Percentiles rank a stretch among this genome's conserved stretches.
Evolutionary conservation across 2,113 vertebrate genomes (phyloP).

Genomic region (Athene cunicularia): DNA sequence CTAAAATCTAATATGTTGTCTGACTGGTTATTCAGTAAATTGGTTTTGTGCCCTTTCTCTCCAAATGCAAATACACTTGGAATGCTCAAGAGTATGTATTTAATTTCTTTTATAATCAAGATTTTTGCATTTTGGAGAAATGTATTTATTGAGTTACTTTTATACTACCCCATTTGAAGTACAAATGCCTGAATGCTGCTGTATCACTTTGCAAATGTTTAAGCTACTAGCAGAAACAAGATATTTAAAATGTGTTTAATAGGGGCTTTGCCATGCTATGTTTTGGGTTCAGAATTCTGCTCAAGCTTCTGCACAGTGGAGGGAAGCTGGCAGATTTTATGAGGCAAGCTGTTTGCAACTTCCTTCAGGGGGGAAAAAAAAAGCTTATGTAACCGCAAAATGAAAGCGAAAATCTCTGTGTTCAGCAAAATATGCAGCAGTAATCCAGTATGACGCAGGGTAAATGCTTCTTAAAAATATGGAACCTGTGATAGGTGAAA

Average conservation of each 20-base stretch:
- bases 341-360: slow-evolving; percentile 16
- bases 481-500: neutral
- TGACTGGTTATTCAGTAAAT: neutral
- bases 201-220: neutral
- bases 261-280: neutral
- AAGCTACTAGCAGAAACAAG: neutral
- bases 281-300: slow-evolving; percentile 6
- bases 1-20: neutral
- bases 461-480: neutral
- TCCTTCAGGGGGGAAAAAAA: neutral
- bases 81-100: neutral
- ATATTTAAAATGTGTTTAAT: neutral
- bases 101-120: neutral
- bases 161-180: neutral
- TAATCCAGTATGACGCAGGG: slow-evolving; percentile 10
- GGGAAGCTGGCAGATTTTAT: neutral
- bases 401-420: slow-evolving; percentile 16
- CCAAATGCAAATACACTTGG: neutral
- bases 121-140: neutral
- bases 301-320: neutral
- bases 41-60: neutral
- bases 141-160: neutral
- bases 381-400: slow-evolving; percentile 31
- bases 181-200: neutral
- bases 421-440: slow-evolving; percentile 19